A percentile compares a stretch with the other conserved stretches of the same genome.
phyloP scores from a whole-genome alignment of 2,888 invertebrate genomes.

The Leptinotarsa juncta region DNA sequence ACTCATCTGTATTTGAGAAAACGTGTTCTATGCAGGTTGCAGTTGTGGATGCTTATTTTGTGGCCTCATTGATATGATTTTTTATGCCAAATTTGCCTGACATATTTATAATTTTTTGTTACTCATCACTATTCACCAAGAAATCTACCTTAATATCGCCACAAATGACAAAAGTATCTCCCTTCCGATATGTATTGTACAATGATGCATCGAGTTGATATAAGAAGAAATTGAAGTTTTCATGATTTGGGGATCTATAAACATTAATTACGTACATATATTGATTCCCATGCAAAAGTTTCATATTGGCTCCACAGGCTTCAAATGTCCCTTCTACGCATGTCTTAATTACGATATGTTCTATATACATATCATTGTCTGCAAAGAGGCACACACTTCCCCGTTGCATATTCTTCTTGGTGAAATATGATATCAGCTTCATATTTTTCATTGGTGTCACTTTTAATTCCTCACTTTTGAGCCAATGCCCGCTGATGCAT shows the following conservation, averaged over 20 bases:
- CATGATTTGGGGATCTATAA: background rate
- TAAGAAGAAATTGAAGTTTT: too few relatives aligned
- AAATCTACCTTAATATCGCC: background rate
- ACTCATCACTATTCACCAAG: too few relatives aligned
- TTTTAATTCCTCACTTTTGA: background rate
- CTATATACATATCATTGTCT: slow-evolving; percentile 12
- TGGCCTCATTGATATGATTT: too few relatives aligned
- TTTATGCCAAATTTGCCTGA: too few relatives aligned
- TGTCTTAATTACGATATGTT: slow-evolving; percentile 17
- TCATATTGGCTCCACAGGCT: slow-evolving; percentile 16
- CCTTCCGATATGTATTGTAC: too few relatives aligned
- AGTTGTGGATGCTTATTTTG: background rate
- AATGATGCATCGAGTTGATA: too few relatives aligned
- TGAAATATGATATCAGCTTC: slow-evolving; percentile 5
- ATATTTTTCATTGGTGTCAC: background rate
- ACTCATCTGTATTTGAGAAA: background rate
- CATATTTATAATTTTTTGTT: too few relatives aligned
- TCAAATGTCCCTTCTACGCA: background rate
- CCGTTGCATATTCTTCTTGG: background rate
- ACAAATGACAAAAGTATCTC: slow-evolving; percentile 2
- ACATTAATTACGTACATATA: slow-evolving; percentile 15
- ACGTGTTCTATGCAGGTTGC: slow-evolving; percentile 5
- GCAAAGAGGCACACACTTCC: background rate
- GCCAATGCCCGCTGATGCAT: background rate
- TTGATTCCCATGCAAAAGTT: background rate